Evolutionary conservation across 2,888 invertebrate species (phyloP), one percentile per base, ranked within the genome.

Genomic region (Eucriotettix oculatus): DNA sequence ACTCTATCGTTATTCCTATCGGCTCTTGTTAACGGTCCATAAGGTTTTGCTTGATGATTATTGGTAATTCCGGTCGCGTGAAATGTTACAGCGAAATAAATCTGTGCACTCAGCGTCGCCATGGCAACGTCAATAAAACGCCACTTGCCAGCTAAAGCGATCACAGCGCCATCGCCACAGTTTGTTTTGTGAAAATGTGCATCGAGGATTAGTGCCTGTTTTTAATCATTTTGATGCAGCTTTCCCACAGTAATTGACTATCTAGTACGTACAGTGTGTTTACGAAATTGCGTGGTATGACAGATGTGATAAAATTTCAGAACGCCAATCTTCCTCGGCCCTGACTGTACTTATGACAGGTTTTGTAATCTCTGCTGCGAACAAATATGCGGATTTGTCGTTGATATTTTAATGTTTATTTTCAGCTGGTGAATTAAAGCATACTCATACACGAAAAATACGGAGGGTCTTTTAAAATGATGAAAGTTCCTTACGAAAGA

Each of bases 51-150:
- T 59, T 59, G 59, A 59, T 59, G 59, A 59, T 59, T 59, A 59
- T 59, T 59, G 59, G 59, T 55, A 43, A 59, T 59, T 59, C 59
- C 59, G 59, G 55, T 55, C 55, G 59, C 59, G 59, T 59, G 59
- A 59, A 59, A 54, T 58, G 58, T 58, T 58, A 54, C 58, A 53
- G 58, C 58, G 41, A 58, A 58, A 59, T 59, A 59, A 59, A 59
- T 59, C 59, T 54, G 42, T 29, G n/a, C 58, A 53, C 54, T 42
- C 54, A 12, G 52, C 54, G 59, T 59, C 41, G 55, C 43, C 59
- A 59, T 59, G 59, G 59, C 16, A 59, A 59, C 59, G 54, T 59
- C 59, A 54, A 59, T 59, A 59, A 59, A 59, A 55, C 59, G 55
- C 55, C 59, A 59, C 59, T 59, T 59, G 59, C 59, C 48, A 54